Conservation (phyloP, 2,113 vertebrate genomes). For the Riparia riparia region DNA sequence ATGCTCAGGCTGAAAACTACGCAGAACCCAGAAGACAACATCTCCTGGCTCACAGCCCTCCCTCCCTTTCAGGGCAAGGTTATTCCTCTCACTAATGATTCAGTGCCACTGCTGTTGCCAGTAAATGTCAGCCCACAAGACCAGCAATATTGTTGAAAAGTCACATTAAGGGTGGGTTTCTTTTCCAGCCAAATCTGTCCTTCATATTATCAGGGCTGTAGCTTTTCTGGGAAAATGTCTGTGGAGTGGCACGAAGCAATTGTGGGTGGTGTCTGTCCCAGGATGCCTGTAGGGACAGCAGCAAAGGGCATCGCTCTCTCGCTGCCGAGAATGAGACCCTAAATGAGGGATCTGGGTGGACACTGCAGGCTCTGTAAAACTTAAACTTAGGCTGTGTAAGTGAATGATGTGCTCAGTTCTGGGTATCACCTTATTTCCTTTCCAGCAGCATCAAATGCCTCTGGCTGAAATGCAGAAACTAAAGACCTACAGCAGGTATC, state of each 20-base stretch:
- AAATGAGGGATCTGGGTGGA: not conserved
- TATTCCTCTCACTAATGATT: not conserved
- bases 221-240: not conserved
- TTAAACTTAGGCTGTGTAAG: accelerated
- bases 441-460: not conserved
- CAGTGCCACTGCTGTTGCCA: not conserved
- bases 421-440: not conserved
- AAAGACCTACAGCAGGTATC: not conserved
- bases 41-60: not conserved
- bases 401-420: not conserved
- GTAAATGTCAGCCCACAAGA: not conserved
- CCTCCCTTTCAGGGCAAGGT: not conserved
- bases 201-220: not conserved
- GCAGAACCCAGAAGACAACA: not conserved
- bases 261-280: not conserved
- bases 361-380: no score
- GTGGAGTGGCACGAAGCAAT: not conserved
- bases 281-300: not conserved
- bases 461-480: not conserved
- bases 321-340: not conserved
- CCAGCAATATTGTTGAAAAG: not conserved
- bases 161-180: not conserved
- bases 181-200: not conserved
- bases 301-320: not conserved
- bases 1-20: not conserved